phyloP scores from a whole-genome alignment of 2,888 invertebrate species.

The Callimorpha dominula region DNA sequence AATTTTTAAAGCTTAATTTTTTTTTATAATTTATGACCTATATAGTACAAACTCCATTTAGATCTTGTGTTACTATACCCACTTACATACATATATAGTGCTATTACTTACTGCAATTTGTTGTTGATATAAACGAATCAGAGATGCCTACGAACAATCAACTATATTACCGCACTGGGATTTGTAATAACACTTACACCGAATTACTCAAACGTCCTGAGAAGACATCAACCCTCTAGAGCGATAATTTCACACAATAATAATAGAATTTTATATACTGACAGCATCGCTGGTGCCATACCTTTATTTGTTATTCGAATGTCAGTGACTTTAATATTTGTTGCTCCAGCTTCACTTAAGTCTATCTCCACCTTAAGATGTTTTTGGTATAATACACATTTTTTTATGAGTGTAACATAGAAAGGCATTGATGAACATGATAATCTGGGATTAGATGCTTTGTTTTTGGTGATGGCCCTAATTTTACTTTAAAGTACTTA shows the following conservation, averaged over 20 bases:
- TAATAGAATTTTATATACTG: neutral
- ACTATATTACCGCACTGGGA: neutral
- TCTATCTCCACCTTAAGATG: slow-evolving; percentile 14
- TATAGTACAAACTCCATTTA: no score
- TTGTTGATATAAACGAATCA: neutral
- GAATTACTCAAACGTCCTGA: neutral
- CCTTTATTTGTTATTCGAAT: neutral
- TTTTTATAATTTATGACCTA: no score
- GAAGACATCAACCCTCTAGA: neutral
- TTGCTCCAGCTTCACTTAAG: neutral
- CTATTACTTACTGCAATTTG: neutral
- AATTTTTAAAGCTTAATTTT: no score
- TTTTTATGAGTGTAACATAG: slow-evolving; percentile 26
- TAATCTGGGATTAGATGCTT: slow-evolving; percentile 46
- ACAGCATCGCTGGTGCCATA: neutral
- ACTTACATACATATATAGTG: neutral
- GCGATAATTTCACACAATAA: slow-evolving; percentile 1
- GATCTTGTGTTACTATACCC: neutral
- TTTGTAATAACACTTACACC: neutral
- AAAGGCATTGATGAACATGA: slow-evolving; percentile 35
- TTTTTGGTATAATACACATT: slow-evolving; percentile 21
- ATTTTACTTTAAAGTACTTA: slow-evolving; percentile 31
- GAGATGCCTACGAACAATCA: neutral
- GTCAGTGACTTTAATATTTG: neutral
- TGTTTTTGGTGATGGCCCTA: slow-evolving; percentile 35